Percentiles rank a stretch among this genome's conserved stretches.
Conservation (phyloP, 2,797 vertebrate genomes). For the Gobionotothen gibberifrons region DNA sequence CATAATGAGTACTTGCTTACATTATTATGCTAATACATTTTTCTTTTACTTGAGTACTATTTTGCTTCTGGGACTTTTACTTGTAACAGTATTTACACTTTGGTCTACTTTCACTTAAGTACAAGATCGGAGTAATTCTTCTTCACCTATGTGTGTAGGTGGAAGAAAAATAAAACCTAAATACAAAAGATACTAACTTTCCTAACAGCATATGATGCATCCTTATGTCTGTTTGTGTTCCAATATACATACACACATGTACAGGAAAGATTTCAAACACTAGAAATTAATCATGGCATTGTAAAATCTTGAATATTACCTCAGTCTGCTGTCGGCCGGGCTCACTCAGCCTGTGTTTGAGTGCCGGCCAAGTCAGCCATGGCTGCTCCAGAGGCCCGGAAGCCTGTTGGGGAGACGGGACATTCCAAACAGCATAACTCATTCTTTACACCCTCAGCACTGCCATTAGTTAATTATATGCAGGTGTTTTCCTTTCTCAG, state of each 20-base stretch:
- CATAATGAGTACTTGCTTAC: too few species aligned
- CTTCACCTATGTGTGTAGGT: background rate
- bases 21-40: too few species aligned
- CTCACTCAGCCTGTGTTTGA: slow-evolving; percentile 72
- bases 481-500: slow-evolving; percentile 82
- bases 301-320: slow-evolving; percentile 53
- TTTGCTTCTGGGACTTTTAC: too few species aligned
- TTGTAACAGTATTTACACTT: too few species aligned
- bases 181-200: slow-evolving; percentile 12
- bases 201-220: background rate
- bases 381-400: slow-evolving; percentile 75
- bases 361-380: slow-evolving; percentile 71
- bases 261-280: slow-evolving; percentile 14
- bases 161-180: slow-evolving; percentile 15
- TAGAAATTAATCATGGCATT: slow-evolving; percentile 44
- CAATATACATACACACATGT: background rate
- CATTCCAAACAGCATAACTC: slow-evolving; percentile 82
- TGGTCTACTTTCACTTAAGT: too few species aligned
- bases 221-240: background rate
- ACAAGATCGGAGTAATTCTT: too few species aligned
- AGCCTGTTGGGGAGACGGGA: slow-evolving; percentile 78
- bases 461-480: slow-evolving; percentile 85
- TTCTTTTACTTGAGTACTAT: too few species aligned
- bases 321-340: slow-evolving; percentile 51
- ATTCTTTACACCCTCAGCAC: slow-evolving; percentile 75